A percentile compares a stretch with the other conserved stretches of the same genome.
Conservation (phyloP, 2,888 invertebrate genomes). For the Laothoe populi region DNA sequence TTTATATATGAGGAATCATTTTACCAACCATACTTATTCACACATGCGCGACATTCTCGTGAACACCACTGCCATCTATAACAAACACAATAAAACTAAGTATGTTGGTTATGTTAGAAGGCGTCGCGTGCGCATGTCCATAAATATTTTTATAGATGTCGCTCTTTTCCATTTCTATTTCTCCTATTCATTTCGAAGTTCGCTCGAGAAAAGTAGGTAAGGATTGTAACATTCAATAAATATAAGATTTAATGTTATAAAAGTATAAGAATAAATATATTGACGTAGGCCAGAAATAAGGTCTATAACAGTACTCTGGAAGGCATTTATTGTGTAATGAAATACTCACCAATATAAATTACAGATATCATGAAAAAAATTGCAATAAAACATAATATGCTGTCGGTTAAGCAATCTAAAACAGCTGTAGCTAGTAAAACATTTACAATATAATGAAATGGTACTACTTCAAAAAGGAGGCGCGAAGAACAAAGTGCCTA, state of each 20-base stretch:
- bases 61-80: not conserved
- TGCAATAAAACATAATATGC: not conserved
- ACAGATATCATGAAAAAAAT: not conserved
- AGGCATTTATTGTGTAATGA: too few relatives aligned
- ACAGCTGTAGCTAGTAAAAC: not conserved
- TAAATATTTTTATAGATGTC: not conserved
- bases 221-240: too few relatives aligned
- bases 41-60: not conserved
- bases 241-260: too few relatives aligned
- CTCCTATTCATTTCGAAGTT: not conserved
- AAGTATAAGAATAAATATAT: too few relatives aligned
- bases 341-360: not conserved
- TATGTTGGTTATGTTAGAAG: too few relatives aligned
- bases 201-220: too few relatives aligned
- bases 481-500: slow-evolving; percentile 39
- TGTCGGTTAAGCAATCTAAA: not conserved
- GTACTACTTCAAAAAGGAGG: slow-evolving; percentile 1
- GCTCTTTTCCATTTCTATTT: not conserved
- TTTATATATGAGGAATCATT: not conserved
- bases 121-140: slow-evolving; percentile 11
- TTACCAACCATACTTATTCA: not conserved
- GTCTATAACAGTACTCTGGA: too few relatives aligned
- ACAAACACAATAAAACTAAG: too few relatives aligned
- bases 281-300: too few relatives aligned
- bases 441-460: slow-evolving; percentile 3